Base-by-base conservation (phyloP, 1,140 invertebrate genomes). In the Zaprionus nigranus region DNA sequence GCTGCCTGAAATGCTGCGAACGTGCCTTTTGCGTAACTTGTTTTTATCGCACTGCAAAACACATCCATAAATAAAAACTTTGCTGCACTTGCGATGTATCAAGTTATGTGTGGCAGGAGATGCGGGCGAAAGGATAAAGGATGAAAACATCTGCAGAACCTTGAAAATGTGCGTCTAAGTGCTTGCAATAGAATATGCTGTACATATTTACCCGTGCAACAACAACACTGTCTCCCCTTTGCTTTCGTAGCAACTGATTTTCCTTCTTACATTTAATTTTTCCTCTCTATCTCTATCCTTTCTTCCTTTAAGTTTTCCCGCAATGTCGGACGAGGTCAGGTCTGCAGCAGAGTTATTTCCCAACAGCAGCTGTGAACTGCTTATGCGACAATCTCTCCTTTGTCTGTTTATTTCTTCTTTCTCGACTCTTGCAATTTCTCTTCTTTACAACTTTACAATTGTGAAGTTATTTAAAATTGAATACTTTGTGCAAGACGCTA, bases 11-110 rank as follows among this genome's bases (percentile, higher is more conserved):
- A 70, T 75, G 40, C 17, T 58, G 51, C 36, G 53, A 56, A 69
- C 26, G 40, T 24, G 40, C 24, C 40, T 54, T 73, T 78, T 84
- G 80, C 78, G 74, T 74, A 81, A 83, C 64, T 81, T 81, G 81
- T 86, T 84, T 83, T 83, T 78, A 65, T 72, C 36, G 74, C 62
- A 53, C 56, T 67, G 26, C 67, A 88, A 80, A 86, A 88, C 84
- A 86, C 58, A 66, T 71, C 74, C 81, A 86, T 86, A 86, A 86
- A 86, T 86, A 78, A 78, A 75, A 82, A 51, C 56, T 70, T 75
- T 59, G 7, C 72, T 69, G 51, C 64, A 64, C 34, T 75, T 57
- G 28, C 46, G 46, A 38, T 46, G 56, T 38, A 51, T 38, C 60
- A 63, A 58, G 65, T 68, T 68, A 49, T 68, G 65, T 51, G 20